Evolutionary conservation across 2,113 vertebrate species (phyloP), one percentile per base, ranked within the genome.

Genomic region (Pygoscelis adeliae): DNA sequence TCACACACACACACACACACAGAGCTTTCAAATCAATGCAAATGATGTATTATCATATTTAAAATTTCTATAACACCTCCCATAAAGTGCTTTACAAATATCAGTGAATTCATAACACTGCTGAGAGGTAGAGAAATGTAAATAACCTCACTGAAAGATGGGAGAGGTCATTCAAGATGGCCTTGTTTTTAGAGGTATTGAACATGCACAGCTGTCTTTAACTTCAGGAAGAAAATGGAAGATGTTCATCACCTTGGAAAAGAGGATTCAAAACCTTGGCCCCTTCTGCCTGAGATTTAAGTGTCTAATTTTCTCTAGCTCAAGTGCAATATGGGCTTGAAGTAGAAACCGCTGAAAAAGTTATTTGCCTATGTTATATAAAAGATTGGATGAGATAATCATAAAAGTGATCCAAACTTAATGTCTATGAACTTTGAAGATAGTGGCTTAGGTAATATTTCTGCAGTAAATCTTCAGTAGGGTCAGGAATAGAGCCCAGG

Each of bases 391-490:
- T 87, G 52, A 92, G 86, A 89, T 77, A 53, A 97, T 95, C 82
- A 70, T 95, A 95, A 96, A 96, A 93, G 83, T 89, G 89, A 95
- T 94, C 66, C 79, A 72, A 85, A 89, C 53, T 91, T 96, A 95
- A 94, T 66, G 80, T 95, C 87, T 93, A 86, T 94, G 92, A 97
- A 96, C 94, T 92, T 96, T 92, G 83, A 96, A 91, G 83, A 72
- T 59, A 69, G 91, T 79, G 27, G 40, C 36, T 89, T 87, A n/a
- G 87, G 80, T 84, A 84, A 89, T 82, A 91, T 87, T 90, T 91
- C 89, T 74, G 42, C 66, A 89, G 27, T 92, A 95, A 93, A 92
- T 93, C 83, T 81, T 89, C 72, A 32, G n/a, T 22, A 77, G 52
- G 36, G 78, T 79, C 25, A 82, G 27, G 16, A 94, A 82, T 10